Conservation (phyloP, 2,888 invertebrate species). For the Strigamia maritima region DNA sequence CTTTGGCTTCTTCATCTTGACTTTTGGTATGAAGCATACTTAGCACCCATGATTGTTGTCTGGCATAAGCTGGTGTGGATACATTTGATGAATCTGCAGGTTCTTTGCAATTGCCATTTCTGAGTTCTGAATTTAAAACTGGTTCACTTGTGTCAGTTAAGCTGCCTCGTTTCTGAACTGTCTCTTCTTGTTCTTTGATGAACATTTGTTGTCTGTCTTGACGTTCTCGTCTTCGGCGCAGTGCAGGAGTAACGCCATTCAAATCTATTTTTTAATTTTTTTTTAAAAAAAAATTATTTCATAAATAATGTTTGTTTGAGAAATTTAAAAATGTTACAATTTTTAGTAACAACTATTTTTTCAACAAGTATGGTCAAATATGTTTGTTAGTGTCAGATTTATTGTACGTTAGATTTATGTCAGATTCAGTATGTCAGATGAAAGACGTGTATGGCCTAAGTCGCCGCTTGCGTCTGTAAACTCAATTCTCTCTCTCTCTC, state of each 20-base stretch:
- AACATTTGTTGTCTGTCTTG: conserved; percentile 81
- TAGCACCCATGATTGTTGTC: conserved; percentile 52
- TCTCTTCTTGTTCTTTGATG: conserved; percentile 66
- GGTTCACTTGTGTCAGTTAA: not conserved
- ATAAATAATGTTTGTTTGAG: too few species aligned
- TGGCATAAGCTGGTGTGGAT: conserved; percentile 33
- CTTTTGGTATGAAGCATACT: conserved; percentile 51
- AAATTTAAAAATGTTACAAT: too few species aligned
- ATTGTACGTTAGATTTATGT: too few species aligned
- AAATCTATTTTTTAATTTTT: too few species aligned
- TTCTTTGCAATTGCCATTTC: not conserved
- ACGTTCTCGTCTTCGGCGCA: conserved; percentile 74
- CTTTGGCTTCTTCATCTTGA: conserved; percentile 43
- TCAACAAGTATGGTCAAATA: too few species aligned
- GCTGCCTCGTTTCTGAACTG: conserved; percentile 41
- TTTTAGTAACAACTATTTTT: too few species aligned
- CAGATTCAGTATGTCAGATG: too few species aligned
- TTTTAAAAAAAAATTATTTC: too few species aligned
- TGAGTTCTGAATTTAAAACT: not conserved
- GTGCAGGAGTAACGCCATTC: conserved; percentile 71
- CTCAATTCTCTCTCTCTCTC: too few species aligned
- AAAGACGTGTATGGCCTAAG: too few species aligned
- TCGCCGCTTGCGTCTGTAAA: too few species aligned
- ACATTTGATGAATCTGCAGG: not conserved
- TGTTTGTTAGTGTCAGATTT: too few species aligned